Base-by-base conservation (phyloP, 2,888 invertebrate species). In the Poecilus cupreus region DNA sequence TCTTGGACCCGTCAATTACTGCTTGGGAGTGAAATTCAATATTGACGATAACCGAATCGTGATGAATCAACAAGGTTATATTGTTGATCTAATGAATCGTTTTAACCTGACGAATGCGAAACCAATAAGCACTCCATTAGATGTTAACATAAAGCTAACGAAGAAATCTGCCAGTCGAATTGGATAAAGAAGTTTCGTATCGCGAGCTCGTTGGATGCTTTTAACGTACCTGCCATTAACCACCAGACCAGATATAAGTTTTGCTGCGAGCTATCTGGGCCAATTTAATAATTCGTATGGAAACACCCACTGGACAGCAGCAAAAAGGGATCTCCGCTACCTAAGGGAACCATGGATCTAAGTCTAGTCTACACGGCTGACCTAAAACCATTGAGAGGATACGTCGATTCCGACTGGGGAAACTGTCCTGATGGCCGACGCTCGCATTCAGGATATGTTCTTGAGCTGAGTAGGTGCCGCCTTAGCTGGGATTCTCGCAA, bases 311-410 rank as follows among this genome's bases (percentile, higher is more conserved):
- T 72, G 87, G 86, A 83, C 68, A 10, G 85, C 85, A 0, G 86
- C 86, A 0, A 86, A 87, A 74, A 78, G 85, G 1, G 84, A 87
- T 0, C 76, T 88, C 2, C 82, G 86, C 1, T 88, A 88, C 68
- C 60, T 83, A n/a, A 83, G 84, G 70, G 82, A 82, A 13, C 82
- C 83, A n/a, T 64, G 11, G 60, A 83, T 49, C 24, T 83, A 4
- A 84, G 85, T 22, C 74, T 88, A 4, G 16, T 37, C 4, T 87
- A 83, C 79, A 54, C 43, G 39, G 24, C 39, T 54, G 51, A 60
- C 18, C 6, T 2, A 3, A 3, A 2, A 2, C 8, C 49, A 2
- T 4, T 49, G 18, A 57, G 6, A 11, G 85, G 85, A 6, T 87
- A 80, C 64, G 83, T 83, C 3, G 87, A 87, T 82, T 83, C 87